These are phyloP conservation scores for Hyperopisus bebe DNA, from an alignment of 2,113 vertebrate species.

Conservation along the genomic window DNA sequence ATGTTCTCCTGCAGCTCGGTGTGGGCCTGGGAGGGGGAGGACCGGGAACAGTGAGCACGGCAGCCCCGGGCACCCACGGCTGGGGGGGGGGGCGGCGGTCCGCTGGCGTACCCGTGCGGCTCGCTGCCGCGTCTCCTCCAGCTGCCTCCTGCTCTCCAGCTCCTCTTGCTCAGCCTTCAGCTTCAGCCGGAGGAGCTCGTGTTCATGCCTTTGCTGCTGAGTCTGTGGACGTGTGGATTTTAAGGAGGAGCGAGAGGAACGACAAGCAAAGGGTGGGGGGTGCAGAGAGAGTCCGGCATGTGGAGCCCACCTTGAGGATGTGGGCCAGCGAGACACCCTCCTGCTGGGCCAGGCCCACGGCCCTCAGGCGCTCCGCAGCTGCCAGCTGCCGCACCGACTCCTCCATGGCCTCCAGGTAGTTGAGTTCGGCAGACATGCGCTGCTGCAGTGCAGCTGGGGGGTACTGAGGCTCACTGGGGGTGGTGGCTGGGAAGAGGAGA, in stretches of 20 bases:
- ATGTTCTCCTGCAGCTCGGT: conserved; percentile 72
- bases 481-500: not conserved
- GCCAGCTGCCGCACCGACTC: conserved; percentile 81
- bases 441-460: conserved; percentile 82
- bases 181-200: conserved; percentile 79
- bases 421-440: conserved; percentile 78
- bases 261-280: not conserved
- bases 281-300: not conserved
- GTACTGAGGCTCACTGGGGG: conserved; percentile 68
- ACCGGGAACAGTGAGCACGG: not conserved
- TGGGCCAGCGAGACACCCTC: conserved; percentile 85
- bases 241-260: not conserved
- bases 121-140: conserved; percentile 79
- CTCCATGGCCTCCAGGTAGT: conserved; percentile 80
- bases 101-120: conserved; percentile 70
- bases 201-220: conserved; percentile 83
- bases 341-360: conserved; percentile 84
- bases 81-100: not conserved
- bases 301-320: conserved; percentile 76
- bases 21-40: conserved; percentile 59
- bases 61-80: not conserved
- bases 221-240: conserved; percentile 54
- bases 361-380: conserved; percentile 74
- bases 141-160: conserved; percentile 75
- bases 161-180: conserved; percentile 83